These are phyloP conservation scores for Apteryx mantelli DNA, from an alignment of 2,113 vertebrate genomes.

Conservation along the genomic window DNA sequence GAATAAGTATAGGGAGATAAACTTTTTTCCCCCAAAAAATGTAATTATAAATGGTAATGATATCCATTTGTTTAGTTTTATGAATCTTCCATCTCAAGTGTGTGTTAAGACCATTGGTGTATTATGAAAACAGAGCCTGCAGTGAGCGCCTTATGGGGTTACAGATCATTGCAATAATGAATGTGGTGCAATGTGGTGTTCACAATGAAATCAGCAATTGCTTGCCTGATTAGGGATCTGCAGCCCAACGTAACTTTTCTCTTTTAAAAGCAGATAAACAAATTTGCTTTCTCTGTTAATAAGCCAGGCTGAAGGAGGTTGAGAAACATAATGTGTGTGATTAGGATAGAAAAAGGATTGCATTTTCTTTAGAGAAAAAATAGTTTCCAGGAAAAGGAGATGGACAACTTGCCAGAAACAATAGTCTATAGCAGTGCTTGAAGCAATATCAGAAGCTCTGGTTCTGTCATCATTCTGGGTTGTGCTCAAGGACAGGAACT, in stretches of 20 bases:
- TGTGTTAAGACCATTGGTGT: neutral
- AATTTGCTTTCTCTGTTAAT: neutral
- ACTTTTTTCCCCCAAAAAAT: accelerated
- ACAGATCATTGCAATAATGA: neutral
- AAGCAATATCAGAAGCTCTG: neutral
- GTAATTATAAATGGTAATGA: neutral
- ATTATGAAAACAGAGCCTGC: neutral
- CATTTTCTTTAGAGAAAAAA: neutral
- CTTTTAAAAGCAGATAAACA: neutral
- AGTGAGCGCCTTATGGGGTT: neutral
- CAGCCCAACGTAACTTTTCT: neutral
- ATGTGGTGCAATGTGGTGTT: neutral
- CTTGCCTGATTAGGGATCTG: neutral
- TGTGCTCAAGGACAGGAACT: neutral
- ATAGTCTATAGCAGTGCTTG: neutral
- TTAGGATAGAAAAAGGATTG: neutral
- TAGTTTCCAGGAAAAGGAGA: neutral
- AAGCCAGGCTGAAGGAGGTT: neutral
- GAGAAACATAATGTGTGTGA: neutral
- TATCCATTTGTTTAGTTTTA: neutral
- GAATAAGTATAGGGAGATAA: neutral
- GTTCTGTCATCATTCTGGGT: neutral
- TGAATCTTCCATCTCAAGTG: neutral
- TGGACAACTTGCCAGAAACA: neutral
- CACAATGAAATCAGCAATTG: neutral